Percentiles rank a stretch among this genome's conserved stretches.
Conservation (phyloP, 2,888 invertebrate species). For the Laspeyria flexula region DNA sequence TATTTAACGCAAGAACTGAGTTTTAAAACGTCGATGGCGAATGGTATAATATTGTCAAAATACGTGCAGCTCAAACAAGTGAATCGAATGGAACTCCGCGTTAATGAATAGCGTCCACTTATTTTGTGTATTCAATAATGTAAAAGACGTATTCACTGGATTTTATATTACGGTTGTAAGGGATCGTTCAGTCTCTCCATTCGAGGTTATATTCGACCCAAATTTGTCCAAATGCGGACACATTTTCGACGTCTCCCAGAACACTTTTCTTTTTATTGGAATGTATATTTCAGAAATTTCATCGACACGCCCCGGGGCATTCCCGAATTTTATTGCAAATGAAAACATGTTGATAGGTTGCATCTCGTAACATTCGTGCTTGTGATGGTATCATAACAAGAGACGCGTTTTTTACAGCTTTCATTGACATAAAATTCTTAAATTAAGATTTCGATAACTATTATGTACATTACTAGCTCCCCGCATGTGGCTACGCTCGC, state of each 20-base stretch:
- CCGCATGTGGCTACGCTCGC: too few species aligned
- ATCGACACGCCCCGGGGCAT: slow-evolving; percentile 51
- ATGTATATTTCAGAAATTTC: slow-evolving; percentile 71
- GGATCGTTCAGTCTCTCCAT: slow-evolving; percentile 69
- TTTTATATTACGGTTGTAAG: slow-evolving; percentile 71
- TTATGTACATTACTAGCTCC: too few species aligned
- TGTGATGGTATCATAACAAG: slow-evolving; percentile 30
- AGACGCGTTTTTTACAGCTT: slow-evolving; percentile 25
- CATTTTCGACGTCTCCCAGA: slow-evolving; percentile 69
- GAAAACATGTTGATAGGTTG: slow-evolving; percentile 58
- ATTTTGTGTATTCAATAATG: slow-evolving; percentile 61
- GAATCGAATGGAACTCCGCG: background rate
- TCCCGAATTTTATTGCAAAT: slow-evolving; percentile 63
- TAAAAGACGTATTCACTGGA: slow-evolving; percentile 60
- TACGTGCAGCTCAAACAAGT: background rate
- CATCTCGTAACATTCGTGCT: slow-evolving; percentile 49
- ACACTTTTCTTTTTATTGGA: slow-evolving; percentile 74
- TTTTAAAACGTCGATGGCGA: background rate
- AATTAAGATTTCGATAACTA: slow-evolving; percentile 15
- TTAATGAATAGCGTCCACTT: slow-evolving; percentile 14
- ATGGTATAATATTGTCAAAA: background rate
- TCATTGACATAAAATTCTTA: slow-evolving; percentile 12
- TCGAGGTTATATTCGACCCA: slow-evolving; percentile 73
- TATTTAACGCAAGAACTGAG: background rate
- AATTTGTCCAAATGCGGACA: slow-evolving; percentile 76